Conservation (phyloP, 2,113 vertebrate species). For the Platanista minor region DNA sequence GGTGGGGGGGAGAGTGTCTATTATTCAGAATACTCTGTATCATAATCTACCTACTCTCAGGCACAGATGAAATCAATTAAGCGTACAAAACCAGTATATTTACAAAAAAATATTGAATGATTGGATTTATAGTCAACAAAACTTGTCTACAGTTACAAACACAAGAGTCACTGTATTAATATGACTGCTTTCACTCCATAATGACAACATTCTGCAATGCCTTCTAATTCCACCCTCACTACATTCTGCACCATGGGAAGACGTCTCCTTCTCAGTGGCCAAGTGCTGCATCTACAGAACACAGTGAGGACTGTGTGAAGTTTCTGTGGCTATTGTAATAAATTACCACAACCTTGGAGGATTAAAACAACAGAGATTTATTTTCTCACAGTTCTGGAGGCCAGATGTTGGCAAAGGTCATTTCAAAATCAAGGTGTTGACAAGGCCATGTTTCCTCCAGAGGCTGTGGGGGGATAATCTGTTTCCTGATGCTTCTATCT, state of each 20-base stretch:
- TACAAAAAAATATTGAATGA: not conserved
- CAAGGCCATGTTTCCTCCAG: not conserved
- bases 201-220: not conserved
- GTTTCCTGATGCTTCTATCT: not conserved
- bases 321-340: not conserved
- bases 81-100: not conserved
- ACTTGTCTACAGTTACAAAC: not conserved
- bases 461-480: no score
- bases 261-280: not conserved
- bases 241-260: not conserved
- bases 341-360: not conserved
- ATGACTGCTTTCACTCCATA: not conserved
- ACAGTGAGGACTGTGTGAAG: not conserved
- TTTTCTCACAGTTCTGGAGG: not conserved
- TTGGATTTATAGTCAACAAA: not conserved
- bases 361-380: not conserved
- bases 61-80: not conserved
- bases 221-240: not conserved
- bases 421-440: not conserved
- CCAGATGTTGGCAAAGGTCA: not conserved
- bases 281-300: not conserved
- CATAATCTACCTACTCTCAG: not conserved
- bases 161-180: not conserved
- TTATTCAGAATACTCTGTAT: not conserved
- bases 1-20: no score